A percentile compares a stretch with the other conserved stretches of the same genome.
Evolutionary conservation across 2,113 vertebrate genomes (phyloP).

Genomic region (Scopus umbretta): DNA sequence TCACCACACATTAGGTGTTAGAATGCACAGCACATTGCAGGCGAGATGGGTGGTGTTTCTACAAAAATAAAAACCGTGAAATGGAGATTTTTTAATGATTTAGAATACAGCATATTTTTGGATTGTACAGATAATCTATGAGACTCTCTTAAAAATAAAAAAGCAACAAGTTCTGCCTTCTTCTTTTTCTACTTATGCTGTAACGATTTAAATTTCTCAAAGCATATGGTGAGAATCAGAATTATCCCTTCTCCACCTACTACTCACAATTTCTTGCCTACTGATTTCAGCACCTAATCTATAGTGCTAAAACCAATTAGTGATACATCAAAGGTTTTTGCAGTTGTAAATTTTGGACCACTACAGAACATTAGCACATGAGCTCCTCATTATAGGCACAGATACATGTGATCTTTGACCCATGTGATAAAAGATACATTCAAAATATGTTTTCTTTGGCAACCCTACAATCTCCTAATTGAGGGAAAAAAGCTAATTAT

Average conservation of each 20-base stretch:
- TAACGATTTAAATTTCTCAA: slow-evolving; percentile 64
- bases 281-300: slow-evolving; percentile 69
- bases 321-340: slow-evolving; percentile 61
- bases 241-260: slow-evolving; percentile 68
- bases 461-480: slow-evolving; percentile 37
- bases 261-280: slow-evolving; percentile 65
- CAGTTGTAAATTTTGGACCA: slow-evolving; percentile 65
- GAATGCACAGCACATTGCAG: slow-evolving; percentile 26
- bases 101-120: slow-evolving; percentile 61
- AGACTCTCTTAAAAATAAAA: slow-evolving; percentile 63
- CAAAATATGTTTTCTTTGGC: slow-evolving; percentile 58
- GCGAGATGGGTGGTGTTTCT: slow-evolving; percentile 36
- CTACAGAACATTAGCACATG: slow-evolving; percentile 43
- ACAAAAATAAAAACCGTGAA: slow-evolving; percentile 67
- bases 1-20: slow-evolving; percentile 46
- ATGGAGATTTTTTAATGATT: slow-evolving; percentile 30
- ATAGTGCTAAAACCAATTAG: slow-evolving; percentile 73
- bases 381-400: slow-evolving; percentile 38
- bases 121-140: slow-evolving; percentile 5
- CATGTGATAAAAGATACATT: slow-evolving; percentile 42
- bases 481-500: slow-evolving; percentile 49
- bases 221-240: slow-evolving; percentile 73
- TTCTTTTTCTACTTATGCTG: slow-evolving; percentile 44
- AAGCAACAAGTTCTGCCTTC: slow-evolving; percentile 53
- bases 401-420: slow-evolving; percentile 52